Base-by-base conservation (phyloP, 2,113 vertebrate genomes). In the Corydoras sp. region DNA sequence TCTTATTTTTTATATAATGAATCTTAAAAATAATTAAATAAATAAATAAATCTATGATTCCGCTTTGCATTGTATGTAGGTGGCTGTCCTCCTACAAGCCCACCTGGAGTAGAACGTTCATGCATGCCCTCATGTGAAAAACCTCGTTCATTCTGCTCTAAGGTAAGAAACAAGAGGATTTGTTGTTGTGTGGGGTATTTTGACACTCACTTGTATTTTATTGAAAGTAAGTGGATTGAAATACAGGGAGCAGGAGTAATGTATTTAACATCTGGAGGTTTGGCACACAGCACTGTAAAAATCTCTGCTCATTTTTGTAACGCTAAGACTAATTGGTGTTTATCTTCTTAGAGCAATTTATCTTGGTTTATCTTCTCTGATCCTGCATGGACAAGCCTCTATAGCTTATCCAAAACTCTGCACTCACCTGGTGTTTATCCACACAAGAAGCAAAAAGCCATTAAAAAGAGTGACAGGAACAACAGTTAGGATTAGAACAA, bases 51-150 rank as follows among this genome's bases (percentile, higher is more conserved):
- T 62, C 35, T 43, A 43, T 43, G 7, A 4, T 15, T 58, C 9
- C n/a, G 24, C 69, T 12, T 73, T 88, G 64, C 84, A 80, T 82
- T 78, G 10, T 87, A 99, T 78, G 10, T 87, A 99, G 97, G 96
- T 71, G 97, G 97, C 71, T 99, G 97, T 78, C 89, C 92, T 80
- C 83, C 91, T 4, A 79, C 91, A 35, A 89, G 79, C 77, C 91
- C 93, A 60, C 92, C 91, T 50, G 88, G 90, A 65, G 87, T 87
- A 79, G 94, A 94, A 83, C 92, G 92, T 86, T 92, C 92, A 74
- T 99, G 97, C 85, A 92, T 92, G 62, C 94, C 93, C 8, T 89
- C 91, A 3, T 99, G 97, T 81, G 90, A 88, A 75, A 92, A 93
- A 73, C 90, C 91, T 54, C 92, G 94, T 63, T 91, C 95, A 10